Percentiles rank a stretch among this genome's conserved stretches.
These are phyloP conservation scores for Melanotaenia nigrans DNA, from an alignment of 2,797 vertebrate genomes.

Conservation along the genomic window DNA sequence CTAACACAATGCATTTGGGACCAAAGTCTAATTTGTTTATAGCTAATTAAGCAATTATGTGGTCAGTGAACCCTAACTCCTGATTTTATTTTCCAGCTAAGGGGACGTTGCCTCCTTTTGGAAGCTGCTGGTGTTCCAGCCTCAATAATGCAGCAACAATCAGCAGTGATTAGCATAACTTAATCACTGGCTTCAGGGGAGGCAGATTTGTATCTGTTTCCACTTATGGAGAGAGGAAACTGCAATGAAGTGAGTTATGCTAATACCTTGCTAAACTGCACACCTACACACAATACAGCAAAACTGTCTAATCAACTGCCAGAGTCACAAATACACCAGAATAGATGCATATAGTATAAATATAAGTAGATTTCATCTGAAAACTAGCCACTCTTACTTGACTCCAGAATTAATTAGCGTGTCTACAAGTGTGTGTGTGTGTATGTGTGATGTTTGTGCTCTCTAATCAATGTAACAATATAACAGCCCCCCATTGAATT, in stretches of 20 bases:
- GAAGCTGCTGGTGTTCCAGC: conserved; percentile 26
- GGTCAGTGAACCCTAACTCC: conserved; percentile 36
- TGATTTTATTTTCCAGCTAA: conserved; percentile 23
- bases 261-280: conserved; percentile 40
- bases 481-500: conserved; percentile 62
- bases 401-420: conserved; percentile 19
- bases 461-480: conserved; percentile 66
- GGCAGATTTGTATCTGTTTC: conserved; percentile 61
- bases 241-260: conserved; percentile 49
- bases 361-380: neutral
- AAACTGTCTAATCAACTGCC: conserved; percentile 19
- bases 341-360: conserved; percentile 13
- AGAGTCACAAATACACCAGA: conserved; percentile 17
- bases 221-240: conserved; percentile 42
- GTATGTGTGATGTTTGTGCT: conserved; percentile 22
- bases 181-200: conserved; percentile 63
- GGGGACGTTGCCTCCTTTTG: conserved; percentile 26
- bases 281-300: conserved; percentile 36
- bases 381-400: neutral
- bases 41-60: conserved; percentile 65
- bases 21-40: conserved; percentile 60
- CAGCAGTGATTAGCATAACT: conserved; percentile 68
- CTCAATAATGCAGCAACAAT: conserved; percentile 51
- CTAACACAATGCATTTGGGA: conserved; percentile 38
- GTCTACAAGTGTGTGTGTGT: conserved; percentile 12